Base-by-base conservation (phyloP, 2,113 vertebrate species). In the Otis tarda region DNA sequence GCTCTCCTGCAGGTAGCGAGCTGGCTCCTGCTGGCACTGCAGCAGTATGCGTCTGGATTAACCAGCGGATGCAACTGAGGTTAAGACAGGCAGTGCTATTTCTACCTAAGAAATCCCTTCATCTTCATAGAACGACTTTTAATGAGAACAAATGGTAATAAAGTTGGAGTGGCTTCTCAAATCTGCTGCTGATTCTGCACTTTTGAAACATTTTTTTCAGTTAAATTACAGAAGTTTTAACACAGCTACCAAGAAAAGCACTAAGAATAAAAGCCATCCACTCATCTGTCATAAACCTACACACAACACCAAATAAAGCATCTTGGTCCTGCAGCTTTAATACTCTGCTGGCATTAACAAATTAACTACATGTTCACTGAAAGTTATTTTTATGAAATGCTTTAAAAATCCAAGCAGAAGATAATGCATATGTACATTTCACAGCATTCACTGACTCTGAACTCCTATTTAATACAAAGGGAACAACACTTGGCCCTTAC, bases 141-240 rank as follows among this genome's bases (percentile, higher is more conserved):
- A 81, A 65, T 0, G 0, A 59, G 0, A 60, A 15, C 41, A 69
- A 87, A 45, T 0, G 1, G 45, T 55, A 91, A 80, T 61, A 53
- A 52, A 61, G 15, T 14, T 74, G 67, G 87, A 94, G 35, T 16
- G 33, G 37, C 43, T 86, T 93, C 52, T 82, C 49, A 64, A 77
- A 69, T 37, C 31, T 71, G 31, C 27, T 93, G 73, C 63, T 17
- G 50, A 74, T 57, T 73, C 55, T 57, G 55, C 47, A 60, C 24
- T 85, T 83, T 4, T 4, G 45, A 75, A 57, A 41, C 12, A 41
- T 41, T 59, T 63, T 63, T 41, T 79, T 60, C 30, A 59, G n/a
- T 69, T 88, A 12, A 6, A 6, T 63, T 94, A 67, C 71, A 90
- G 75, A 83, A 86, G n/a, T 41, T 39, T 30, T 90, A 83, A 57